Evolutionary conservation across 1,140 invertebrate species (phyloP), one percentile per base, ranked within the genome.

Genomic region (Goniozus legneri): DNA sequence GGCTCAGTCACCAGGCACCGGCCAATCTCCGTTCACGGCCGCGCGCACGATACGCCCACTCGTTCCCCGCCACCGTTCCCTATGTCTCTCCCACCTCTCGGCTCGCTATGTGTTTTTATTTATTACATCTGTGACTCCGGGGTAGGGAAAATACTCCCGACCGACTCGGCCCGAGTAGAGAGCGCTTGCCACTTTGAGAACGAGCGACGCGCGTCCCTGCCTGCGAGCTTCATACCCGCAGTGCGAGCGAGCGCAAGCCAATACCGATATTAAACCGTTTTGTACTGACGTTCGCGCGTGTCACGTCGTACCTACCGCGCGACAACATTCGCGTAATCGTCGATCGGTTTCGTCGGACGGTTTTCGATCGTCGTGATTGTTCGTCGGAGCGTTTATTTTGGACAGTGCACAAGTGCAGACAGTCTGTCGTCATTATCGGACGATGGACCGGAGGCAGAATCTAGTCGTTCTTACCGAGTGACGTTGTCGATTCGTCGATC

Each of bases 91-190:
- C n/a, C n/a, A n/a, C n/a, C n/a, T n/a, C n/a, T n/a, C n/a, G n/a
- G n/a, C n/a, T n/a, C n/a, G n/a, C n/a, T n/a, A n/a, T 75, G 76
- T 80, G 78, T 81, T 82, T 81, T 82, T 81, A 81, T 82, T 81
- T 81, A 81, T 81, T 82, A 80, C 78, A 80, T 80, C 79, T 79
- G 79, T 80, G 79, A 76, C 78, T 77, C n/a, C n/a, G n/a, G 75
- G 71, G 76, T 78, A 77, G 73, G 77, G 73, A 73, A n/a, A 76
- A 76, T 75, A 75, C 72, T 70, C 71, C 64, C 64, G 67, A n/a
- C n/a, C n/a, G n/a, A 71, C 70, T 71, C 60, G 74, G 76, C 74
- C 73, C 75, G n/a, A n/a, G n/a, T n/a, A 76, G 75, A 72, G 72
- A 71, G 73, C 79, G 73, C 70, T 71, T 76, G 72, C 73, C 75